Evolutionary conservation across 2,888 invertebrate genomes (phyloP), one percentile per base, ranked within the genome.

Genomic region (Amphiduros pacificus): DNA sequence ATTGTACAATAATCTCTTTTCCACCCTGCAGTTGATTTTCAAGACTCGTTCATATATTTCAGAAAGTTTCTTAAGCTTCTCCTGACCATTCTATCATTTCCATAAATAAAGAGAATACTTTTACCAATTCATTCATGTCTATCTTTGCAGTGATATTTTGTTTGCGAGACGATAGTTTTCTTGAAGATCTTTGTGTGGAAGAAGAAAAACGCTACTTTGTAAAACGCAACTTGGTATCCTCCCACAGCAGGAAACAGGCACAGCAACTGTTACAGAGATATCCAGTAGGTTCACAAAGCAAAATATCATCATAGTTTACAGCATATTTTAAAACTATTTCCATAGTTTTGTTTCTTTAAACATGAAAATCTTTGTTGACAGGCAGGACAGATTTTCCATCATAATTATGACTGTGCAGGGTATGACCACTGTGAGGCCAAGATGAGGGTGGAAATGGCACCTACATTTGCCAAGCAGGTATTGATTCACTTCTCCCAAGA

Each of bases 161-260:
- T 5, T 48, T 48, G 40, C 28, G 56, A 9, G 44, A 31, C 26
- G 56, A 56, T 26, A 28, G 29, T 31, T 56, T 56, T 31, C 29
- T 56, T n/a, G 29, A 56, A 9, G 56, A 56, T n/a, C 17, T 56
- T 5, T 27, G 26, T 17, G 9, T 44, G 26, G 48, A 44, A 20
- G 49, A 56, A 17, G 56, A 56, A 20, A 56, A 49, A 41, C 27
- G 22, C n/a, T 29, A 29, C 20, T 56, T 56, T 56, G 32, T 56
- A 2, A 26, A 17, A 20, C n/a, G 20, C 22, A 31, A 48, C 17
- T 17, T 56, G 20, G 9, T 56, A 20, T 31, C 56, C 1, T 29
- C 24, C 20, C 31, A 29, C 9, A 28, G 28, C 14, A 36, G 29
- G 6, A 41, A 17, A 1, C 48, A 31, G 11, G 31, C 44, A 11